Conservation (phyloP, 2,113 vertebrate species). For the Dipodomys ordii region DNA sequence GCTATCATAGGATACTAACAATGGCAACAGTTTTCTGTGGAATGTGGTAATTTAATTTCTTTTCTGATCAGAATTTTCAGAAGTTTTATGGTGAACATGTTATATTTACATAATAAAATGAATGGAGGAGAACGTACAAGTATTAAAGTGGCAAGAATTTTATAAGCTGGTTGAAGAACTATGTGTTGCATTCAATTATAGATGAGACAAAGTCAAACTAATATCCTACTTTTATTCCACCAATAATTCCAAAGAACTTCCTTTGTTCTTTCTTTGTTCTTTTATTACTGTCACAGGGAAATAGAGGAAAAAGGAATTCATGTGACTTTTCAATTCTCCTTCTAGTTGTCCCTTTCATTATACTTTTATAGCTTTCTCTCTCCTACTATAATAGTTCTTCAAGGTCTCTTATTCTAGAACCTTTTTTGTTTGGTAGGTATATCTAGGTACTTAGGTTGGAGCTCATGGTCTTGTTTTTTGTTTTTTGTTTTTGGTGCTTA, state of each 20-base stretch:
- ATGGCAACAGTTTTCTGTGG: not conserved
- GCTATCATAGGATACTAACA: not conserved
- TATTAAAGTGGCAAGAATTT: not conserved
- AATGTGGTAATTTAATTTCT: not conserved
- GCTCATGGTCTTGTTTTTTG: too few relatives aligned
- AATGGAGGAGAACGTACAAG: not conserved
- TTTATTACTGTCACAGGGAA: not conserved
- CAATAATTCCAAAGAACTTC: not conserved
- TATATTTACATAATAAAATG: conserved; percentile 11
- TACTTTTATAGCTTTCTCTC: not conserved
- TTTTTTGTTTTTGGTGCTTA: too few relatives aligned
- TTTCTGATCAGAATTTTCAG: not conserved
- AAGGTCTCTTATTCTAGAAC: not conserved
- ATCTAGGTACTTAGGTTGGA: too few relatives aligned
- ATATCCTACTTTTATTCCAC: conserved; percentile 17
- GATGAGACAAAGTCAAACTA: not conserved
- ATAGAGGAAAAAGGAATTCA: not conserved
- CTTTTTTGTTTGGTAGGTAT: not conserved
- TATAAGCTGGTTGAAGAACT: conserved; percentile 19
- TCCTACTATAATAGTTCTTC: not conserved
- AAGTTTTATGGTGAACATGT: not conserved
- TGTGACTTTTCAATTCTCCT: not conserved
- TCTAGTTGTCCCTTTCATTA: not conserved
- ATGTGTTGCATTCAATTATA: not conserved
- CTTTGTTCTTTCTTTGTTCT: not conserved